These are phyloP conservation scores for Tetragnatha montana DNA, from an alignment of 2,888 invertebrate species.

Conservation along the genomic window DNA sequence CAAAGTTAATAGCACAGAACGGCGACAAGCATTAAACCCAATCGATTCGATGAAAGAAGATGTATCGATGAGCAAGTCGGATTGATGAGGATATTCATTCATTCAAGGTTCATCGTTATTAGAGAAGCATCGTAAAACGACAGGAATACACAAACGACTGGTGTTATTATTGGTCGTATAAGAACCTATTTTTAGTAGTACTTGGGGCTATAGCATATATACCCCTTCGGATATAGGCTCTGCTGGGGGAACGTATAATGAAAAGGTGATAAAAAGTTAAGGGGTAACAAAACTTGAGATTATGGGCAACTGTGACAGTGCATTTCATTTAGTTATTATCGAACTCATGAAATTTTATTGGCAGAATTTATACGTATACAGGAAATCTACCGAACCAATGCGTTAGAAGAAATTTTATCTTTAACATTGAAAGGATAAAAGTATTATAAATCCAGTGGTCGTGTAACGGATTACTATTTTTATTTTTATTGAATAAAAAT, in stretches of 20 bases:
- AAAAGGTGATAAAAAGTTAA: not conserved
- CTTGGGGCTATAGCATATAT: not conserved
- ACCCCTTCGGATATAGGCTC: not conserved
- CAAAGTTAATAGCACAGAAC: not conserved
- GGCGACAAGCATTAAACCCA: not conserved
- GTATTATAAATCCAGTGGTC: no score
- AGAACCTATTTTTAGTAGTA: not conserved
- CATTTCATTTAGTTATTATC: not conserved
- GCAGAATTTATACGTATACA: no score
- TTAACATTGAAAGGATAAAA: no score
- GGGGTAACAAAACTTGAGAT: not conserved
- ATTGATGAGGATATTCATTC: not conserved
- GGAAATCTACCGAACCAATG: no score
- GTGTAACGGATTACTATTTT: no score
- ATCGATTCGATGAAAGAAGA: not conserved
- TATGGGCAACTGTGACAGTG: not conserved
- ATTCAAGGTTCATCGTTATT: not conserved
- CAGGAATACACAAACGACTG: not conserved
- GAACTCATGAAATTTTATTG: no score
- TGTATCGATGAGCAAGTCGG: not conserved
- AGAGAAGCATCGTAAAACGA: not conserved
- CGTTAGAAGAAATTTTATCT: no score
- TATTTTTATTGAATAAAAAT: no score
- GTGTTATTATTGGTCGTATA: not conserved
- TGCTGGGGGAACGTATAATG: not conserved